phyloP scores from a whole-genome alignment of 2,797 vertebrate genomes.

The Mareca penelope region DNA sequence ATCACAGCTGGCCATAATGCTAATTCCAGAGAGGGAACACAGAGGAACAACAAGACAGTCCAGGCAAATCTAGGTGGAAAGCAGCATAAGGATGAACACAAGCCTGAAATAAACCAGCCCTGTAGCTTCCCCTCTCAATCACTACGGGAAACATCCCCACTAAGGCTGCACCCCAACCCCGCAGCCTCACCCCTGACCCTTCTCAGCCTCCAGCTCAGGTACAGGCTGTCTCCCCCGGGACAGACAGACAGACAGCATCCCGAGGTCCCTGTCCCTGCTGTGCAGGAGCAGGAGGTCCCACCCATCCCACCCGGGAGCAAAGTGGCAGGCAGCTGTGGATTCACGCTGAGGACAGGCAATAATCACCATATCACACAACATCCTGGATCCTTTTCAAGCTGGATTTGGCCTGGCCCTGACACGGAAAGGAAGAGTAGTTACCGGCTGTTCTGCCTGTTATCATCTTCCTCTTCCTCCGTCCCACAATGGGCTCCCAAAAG shows the following conservation, averaged over 20 bases:
- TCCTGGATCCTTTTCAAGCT: neutral
- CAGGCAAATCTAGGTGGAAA: neutral
- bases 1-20: neutral
- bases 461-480: neutral
- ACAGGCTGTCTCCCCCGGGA: neutral
- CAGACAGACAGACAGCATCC: neutral
- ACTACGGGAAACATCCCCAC: neutral
- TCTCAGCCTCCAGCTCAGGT: neutral
- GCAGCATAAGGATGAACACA: neutral
- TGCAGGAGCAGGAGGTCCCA: neutral
- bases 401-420: neutral
- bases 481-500: neutral
- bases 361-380: neutral
- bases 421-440: neutral
- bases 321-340: neutral
- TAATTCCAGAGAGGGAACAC: neutral
- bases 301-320: neutral
- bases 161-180: neutral
- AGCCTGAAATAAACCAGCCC: neutral
- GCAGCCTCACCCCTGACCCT: neutral
- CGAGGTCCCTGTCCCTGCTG: too few relatives aligned
- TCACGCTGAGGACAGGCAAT: neutral
- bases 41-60: neutral
- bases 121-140: neutral
- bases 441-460: neutral